Conservation (phyloP, 2,888 invertebrate species). For the Tholera decimalis region DNA sequence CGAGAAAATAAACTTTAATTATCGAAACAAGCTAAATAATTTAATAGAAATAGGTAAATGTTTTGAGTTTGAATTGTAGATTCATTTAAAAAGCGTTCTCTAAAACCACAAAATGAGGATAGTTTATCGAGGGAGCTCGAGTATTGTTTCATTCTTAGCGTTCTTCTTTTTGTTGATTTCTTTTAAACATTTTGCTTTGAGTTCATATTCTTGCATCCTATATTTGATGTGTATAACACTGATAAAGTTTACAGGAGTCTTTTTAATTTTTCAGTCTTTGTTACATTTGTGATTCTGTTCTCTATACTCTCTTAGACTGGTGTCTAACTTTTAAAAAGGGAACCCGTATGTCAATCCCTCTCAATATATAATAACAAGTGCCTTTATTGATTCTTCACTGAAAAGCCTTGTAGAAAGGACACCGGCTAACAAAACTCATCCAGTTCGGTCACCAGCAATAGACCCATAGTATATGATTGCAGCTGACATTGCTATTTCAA, state of each 20-base stretch:
- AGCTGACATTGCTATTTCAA: too few species aligned
- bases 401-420: not conserved
- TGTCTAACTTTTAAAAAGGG: not conserved
- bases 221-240: not conserved
- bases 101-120: not conserved
- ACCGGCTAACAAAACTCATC: not conserved
- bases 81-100: not conserved
- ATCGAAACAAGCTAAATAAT: not conserved
- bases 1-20: too few species aligned
- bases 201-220: not conserved
- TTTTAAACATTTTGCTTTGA: not conserved
- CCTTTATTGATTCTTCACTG: not conserved
- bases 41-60: not conserved
- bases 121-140: too few species aligned
- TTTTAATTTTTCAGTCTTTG: too few species aligned
- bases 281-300: too few species aligned
- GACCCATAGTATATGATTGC: not conserved
- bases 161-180: not conserved
- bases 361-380: not conserved
- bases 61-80: not conserved
- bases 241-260: not conserved
- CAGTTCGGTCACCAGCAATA: not conserved
- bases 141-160: too few species aligned
- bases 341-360: not conserved
- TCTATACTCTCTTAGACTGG: not conserved